Base-by-base conservation (phyloP, 2,888 invertebrate genomes). In the Platycheirus albimanus region DNA sequence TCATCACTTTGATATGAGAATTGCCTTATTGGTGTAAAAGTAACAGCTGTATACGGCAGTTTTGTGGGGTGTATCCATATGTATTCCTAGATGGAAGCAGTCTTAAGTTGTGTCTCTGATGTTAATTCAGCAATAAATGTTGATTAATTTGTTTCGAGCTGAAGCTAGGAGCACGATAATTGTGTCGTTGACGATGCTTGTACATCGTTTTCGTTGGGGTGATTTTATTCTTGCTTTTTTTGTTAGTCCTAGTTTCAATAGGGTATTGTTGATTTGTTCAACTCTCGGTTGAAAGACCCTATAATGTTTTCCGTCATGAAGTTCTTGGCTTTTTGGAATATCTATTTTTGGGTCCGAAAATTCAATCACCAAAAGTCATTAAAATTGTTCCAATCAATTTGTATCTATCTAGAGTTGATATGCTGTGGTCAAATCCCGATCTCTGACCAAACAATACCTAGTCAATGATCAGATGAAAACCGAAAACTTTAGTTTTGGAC, bases 1-100 rank as follows among this genome's bases (percentile, higher is more conserved):
- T 83, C 69, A 78, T 78, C 78, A 74, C 72, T 74, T 72, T 47
- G 81, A 81, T 81, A 77, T 54, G 77, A 52, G 66, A 71, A 61
- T 47, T 54, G 67, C 61, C 61, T 66, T 76, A 76, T 67, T 67
- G 66, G 20, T 51, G 5, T 51, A 43, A 7, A 8, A 24, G 49
- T 10, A 6, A 36, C 38, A 19, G 70, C 38, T 33, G 30, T 45
- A 13, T 58, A 28, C 30, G 30, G 15, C 10, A 19, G 20, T 24
- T 20, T 28, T 61, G 43, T 45, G 61, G 30, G 61, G 61, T 61
- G 61, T 28, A 3, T 17, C 2, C 17, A 43, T n/a, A 3, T 28
- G 15, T 19, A 36, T 13, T n/a, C n/a, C n/a, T n/a, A n/a, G 7
- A 28, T 30, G 49, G 49, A 64, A 56, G 66, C 47, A 63, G 69